Evolutionary conservation across 2,113 vertebrate genomes (phyloP).

Genomic region (Cygnus buccinator): DNA sequence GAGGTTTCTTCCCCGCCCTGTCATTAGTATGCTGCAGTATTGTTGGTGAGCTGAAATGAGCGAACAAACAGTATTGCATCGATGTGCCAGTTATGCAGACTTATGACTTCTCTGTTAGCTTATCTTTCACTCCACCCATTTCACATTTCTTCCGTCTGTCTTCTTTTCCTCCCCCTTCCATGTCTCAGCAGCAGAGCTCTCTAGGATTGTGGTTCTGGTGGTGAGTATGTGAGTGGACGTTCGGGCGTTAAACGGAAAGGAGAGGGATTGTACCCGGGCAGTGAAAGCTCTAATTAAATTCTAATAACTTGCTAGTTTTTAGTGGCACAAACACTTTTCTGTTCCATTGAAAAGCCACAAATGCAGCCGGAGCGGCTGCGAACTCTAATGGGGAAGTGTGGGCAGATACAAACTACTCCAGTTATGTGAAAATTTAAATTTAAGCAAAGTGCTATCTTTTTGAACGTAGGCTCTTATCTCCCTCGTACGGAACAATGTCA

Average conservation of each 20-base stretch:
- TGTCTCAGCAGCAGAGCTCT: neutral
- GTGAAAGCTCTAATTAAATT: neutral
- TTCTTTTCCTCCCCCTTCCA: neutral
- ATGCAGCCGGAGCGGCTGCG: neutral
- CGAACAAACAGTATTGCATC: neutral
- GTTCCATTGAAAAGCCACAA: neutral
- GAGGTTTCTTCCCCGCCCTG: rapidly evolving
- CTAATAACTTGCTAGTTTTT: neutral
- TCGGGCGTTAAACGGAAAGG: neutral
- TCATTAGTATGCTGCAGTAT: neutral
- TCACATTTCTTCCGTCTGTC: neutral
- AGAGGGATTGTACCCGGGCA: neutral
- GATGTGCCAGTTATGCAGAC: neutral
- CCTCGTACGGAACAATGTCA: neutral
- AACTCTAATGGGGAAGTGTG: neutral
- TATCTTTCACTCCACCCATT: neutral
- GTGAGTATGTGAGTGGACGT: neutral
- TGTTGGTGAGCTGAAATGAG: neutral
- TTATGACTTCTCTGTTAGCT: neutral
- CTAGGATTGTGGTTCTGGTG: neutral
- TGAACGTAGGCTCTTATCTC: neutral
- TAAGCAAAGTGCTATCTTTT: neutral
- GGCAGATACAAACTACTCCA: neutral
- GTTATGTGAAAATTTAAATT: neutral
- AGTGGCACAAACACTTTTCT: neutral